These are phyloP conservation scores for Helostoma temminkii DNA, from an alignment of 2,797 vertebrate genomes.

Conservation along the genomic window DNA sequence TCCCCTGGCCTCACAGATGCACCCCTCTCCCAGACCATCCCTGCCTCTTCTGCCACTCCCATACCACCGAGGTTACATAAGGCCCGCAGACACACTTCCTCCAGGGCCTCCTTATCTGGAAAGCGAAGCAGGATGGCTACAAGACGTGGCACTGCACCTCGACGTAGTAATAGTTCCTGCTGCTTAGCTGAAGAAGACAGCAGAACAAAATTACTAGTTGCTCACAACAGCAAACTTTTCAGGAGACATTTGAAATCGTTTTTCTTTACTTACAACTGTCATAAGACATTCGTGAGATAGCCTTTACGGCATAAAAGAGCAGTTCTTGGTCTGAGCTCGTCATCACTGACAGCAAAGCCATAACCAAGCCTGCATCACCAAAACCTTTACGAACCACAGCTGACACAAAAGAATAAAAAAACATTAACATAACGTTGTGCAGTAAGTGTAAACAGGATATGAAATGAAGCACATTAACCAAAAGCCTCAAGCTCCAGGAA, in stretches of 20 bases:
- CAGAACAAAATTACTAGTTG: background rate
- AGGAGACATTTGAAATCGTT: background rate
- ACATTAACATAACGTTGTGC: background rate
- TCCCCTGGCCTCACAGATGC: conserved; percentile 63
- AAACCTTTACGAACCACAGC: conserved; percentile 88
- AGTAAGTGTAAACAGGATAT: too few species aligned
- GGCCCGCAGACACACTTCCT: conserved; percentile 86
- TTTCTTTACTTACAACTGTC: conserved; percentile 84
- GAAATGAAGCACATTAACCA: background rate
- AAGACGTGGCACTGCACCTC: conserved; percentile 86
- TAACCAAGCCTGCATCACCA: conserved; percentile 85
- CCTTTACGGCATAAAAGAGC: conserved; percentile 82
- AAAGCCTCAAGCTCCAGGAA: background rate
- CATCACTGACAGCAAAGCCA: conserved; percentile 85
- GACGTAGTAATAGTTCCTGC: conserved; percentile 85
- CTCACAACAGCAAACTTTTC: background rate
- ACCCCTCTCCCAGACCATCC: conserved; percentile 77
- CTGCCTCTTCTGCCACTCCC: conserved; percentile 76
- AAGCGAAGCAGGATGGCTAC: conserved; percentile 85
- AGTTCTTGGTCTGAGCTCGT: conserved; percentile 87
- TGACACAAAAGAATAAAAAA: conserved; percentile 50
- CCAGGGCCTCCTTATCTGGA: conserved; percentile 81
- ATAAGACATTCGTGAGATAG: conserved; percentile 87
- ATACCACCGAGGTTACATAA: conserved; percentile 89
- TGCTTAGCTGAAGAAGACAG: conserved; percentile 78